phyloP scores from a whole-genome alignment of 2,113 vertebrate species.

The Sciurus niger region DNA sequence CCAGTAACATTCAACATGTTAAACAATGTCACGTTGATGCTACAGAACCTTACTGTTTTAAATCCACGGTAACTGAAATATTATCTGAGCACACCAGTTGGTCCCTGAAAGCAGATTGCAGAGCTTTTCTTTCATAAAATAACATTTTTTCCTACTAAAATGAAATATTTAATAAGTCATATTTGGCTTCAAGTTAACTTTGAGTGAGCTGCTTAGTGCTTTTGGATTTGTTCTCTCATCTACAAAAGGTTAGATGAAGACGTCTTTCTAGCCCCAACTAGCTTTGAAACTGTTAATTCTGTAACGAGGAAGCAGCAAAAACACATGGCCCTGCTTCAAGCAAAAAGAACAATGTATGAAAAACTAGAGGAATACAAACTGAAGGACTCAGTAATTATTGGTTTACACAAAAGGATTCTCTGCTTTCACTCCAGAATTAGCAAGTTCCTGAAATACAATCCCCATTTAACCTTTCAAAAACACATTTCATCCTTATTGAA shows the following conservation, averaged over 20 bases:
- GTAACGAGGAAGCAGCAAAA: neutral
- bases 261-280: neutral
- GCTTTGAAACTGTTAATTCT: constrained; percentile 44
- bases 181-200: constrained; percentile 46
- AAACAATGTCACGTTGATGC: neutral
- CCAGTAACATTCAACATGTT: neutral
- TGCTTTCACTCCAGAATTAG: constrained; percentile 35
- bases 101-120: neutral
- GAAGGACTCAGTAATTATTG: neutral
- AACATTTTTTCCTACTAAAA: constrained; percentile 52
- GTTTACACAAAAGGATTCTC: constrained; percentile 38
- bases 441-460: constrained; percentile 37
- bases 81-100: neutral
- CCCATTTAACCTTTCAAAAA: constrained; percentile 25
- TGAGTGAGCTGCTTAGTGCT: constrained; percentile 30
- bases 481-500: neutral
- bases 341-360: constrained; percentile 3
- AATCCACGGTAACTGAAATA: neutral
- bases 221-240: constrained; percentile 20
- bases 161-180: constrained; percentile 35
- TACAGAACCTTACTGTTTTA: neutral
- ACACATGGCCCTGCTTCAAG: neutral
- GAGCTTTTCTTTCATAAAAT: constrained; percentile 48
- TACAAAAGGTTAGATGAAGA: neutral
- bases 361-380: neutral